Evolutionary conservation across 2,888 invertebrate genomes (phyloP).

Genomic region (Tipula lateralis): DNA sequence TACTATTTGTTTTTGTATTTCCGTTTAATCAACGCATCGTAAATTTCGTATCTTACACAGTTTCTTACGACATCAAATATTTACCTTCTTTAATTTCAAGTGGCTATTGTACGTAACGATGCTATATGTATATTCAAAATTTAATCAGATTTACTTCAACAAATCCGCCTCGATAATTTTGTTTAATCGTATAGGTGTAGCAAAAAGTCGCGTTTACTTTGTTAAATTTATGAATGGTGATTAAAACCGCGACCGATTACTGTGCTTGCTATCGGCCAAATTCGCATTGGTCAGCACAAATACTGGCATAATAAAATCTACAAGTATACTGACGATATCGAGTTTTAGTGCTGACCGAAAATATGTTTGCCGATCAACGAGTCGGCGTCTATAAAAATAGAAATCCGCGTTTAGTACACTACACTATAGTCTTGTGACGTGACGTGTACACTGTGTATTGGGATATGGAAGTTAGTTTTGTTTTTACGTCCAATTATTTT

Average conservation of each 20-base stretch:
- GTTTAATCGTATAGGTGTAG: background rate
- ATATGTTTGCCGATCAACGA: background rate
- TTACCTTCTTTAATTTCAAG: background rate
- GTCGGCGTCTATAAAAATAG: background rate
- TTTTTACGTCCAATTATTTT: background rate
- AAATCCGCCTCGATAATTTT: background rate
- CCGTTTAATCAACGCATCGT: too few relatives aligned
- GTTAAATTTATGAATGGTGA: background rate
- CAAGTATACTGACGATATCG: background rate
- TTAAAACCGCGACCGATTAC: background rate
- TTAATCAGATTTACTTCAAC: background rate
- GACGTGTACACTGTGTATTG: background rate
- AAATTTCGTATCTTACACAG: too few relatives aligned
- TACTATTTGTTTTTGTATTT: too few relatives aligned
- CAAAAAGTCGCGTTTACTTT: background rate
- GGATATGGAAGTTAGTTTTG: background rate
- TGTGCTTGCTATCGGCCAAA: background rate
- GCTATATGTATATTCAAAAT: background rate
- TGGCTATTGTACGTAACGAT: too few relatives aligned
- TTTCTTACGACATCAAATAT: background rate
- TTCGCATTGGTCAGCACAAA: background rate
- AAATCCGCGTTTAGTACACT: background rate
- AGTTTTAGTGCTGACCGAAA: background rate
- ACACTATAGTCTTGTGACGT: background rate
- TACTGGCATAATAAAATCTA: background rate